These are phyloP conservation scores for Rhinolophus sinicus DNA, from an alignment of 2,113 vertebrate genomes.

Conservation along the genomic window DNA sequence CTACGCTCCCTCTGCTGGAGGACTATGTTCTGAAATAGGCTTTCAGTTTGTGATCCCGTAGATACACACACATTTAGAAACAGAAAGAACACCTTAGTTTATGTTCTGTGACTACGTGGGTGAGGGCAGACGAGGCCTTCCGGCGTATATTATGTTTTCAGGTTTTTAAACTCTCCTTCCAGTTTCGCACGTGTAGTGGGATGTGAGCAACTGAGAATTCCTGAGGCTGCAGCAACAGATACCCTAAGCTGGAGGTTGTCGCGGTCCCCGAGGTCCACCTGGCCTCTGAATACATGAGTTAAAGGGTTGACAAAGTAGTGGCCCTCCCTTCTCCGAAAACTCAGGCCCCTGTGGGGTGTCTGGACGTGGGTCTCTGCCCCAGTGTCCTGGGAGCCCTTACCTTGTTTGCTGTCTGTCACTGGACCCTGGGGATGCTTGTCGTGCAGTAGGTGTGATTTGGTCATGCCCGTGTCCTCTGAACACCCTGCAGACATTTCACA, in stretches of 20 bases:
- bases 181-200: background rate
- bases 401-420: background rate
- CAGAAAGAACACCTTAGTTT: constrained; percentile 49
- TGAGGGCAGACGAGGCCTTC: background rate
- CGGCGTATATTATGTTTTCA: background rate
- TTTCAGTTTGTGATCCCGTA: background rate
- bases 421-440: background rate
- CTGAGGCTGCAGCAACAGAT: background rate
- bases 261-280: background rate
- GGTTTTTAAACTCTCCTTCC: background rate
- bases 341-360: background rate
- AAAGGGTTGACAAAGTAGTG: background rate
- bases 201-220: background rate
- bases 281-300: background rate
- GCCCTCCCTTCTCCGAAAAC: background rate
- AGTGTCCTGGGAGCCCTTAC: background rate
- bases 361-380: background rate
- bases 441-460: background rate
- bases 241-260: background rate
- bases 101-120: background rate
- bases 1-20: background rate
- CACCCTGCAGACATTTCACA: background rate
- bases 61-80: constrained; percentile 33
- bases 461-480: background rate
- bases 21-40: background rate